These are phyloP conservation scores for Cheilosia pagana DNA, from an alignment of 2,888 invertebrate genomes.

Conservation along the genomic window DNA sequence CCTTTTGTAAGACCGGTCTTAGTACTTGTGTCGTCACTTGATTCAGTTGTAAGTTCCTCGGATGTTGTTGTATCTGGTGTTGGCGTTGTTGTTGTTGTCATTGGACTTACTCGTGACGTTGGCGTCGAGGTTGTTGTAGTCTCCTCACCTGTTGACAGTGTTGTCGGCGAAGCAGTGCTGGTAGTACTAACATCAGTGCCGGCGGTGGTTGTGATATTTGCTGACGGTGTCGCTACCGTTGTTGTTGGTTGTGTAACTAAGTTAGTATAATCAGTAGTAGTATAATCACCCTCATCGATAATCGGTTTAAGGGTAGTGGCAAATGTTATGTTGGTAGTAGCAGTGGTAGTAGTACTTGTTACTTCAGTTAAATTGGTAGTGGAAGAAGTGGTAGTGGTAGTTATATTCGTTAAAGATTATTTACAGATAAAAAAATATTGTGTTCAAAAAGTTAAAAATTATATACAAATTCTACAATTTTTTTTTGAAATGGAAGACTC, in stretches of 20 bases:
- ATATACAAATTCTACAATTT: slow-evolving; percentile 59
- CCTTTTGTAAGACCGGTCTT: slow-evolving; percentile 81
- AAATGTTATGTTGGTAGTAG: slow-evolving; percentile 79
- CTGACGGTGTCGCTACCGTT: slow-evolving; percentile 75
- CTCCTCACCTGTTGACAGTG: slow-evolving; percentile 33
- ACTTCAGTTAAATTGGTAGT: slow-evolving; percentile 77
- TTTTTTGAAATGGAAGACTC: slow-evolving; percentile 29
- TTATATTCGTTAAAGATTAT: slow-evolving; percentile 83
- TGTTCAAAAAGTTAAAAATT: slow-evolving; percentile 43
- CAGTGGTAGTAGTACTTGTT: slow-evolving; percentile 78
- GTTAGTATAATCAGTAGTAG: slow-evolving; percentile 77
- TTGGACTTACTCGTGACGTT: slow-evolving; percentile 31
- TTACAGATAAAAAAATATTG: slow-evolving; percentile 77
- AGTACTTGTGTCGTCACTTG: slow-evolving; percentile 74
- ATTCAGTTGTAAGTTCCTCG: slow-evolving; percentile 74
- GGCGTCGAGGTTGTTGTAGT: slow-evolving; percentile 29
- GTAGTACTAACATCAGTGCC: slow-evolving; percentile 44
- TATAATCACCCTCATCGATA: slow-evolving; percentile 73
- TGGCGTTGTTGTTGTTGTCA: slow-evolving; percentile 47
- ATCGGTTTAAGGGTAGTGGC: slow-evolving; percentile 76
- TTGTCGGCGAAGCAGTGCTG: slow-evolving; percentile 55
- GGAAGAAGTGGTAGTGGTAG: slow-evolving; percentile 79
- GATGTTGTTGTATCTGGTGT: slow-evolving; percentile 9
- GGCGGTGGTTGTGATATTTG: slow-evolving; percentile 61
- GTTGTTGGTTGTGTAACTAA: slow-evolving; percentile 74